These are phyloP conservation scores for Entomyzon cyanotis DNA, from an alignment of 2,113 vertebrate genomes.

Conservation along the genomic window DNA sequence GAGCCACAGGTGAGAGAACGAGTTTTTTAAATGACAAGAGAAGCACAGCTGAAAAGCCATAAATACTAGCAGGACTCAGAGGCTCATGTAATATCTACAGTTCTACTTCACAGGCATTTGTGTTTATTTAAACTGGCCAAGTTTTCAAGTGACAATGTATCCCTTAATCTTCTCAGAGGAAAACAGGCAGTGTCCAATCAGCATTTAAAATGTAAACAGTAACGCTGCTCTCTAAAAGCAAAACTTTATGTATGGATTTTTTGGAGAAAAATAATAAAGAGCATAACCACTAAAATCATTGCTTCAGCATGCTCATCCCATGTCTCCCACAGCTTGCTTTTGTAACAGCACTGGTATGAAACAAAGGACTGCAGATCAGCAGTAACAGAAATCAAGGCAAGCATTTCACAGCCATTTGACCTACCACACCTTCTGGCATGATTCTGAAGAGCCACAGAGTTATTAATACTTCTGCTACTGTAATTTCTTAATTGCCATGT, in stretches of 20 bases:
- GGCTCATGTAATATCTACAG: accelerated
- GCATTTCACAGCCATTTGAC: neutral
- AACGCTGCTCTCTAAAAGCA: neutral
- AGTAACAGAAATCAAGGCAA: neutral
- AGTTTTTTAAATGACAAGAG: neutral
- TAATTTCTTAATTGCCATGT: neutral
- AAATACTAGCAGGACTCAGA: neutral
- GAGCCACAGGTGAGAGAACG: neutral
- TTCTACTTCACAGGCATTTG: neutral
- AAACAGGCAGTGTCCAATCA: neutral
- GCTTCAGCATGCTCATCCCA: neutral
- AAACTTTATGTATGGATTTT: neutral
- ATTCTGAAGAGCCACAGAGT: neutral
- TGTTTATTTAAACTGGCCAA: neutral
- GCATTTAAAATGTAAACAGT: neutral
- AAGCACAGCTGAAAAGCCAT: neutral
- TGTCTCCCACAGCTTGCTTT: neutral
- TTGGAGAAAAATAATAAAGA: neutral
- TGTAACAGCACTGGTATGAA: neutral
- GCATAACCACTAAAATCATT: neutral
- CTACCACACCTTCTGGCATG: neutral
- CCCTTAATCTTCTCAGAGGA: neutral
- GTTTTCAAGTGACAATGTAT: neutral
- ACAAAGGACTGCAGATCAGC: neutral
- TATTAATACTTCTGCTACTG: neutral